Evolutionary conservation across 2,113 vertebrate species (phyloP), one percentile per base, ranked within the genome.

Genomic region (Salvelinus alpinus): DNA sequence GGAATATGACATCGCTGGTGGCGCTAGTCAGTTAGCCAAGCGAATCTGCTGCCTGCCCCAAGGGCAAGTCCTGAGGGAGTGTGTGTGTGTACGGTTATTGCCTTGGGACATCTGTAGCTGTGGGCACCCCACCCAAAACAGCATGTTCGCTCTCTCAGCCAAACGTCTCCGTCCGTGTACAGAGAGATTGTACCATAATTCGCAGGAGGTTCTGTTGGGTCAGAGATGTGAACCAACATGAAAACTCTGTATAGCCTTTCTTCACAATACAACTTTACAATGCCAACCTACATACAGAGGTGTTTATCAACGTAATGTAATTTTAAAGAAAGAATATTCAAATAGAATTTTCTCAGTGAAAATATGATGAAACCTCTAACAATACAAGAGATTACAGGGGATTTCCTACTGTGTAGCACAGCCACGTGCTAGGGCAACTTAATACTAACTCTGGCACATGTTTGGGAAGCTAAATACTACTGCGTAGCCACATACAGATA

Each of bases 341-440:
- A 77, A 78, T 18, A 78, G 69, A 62, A 73, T 86, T 74, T 74
- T 31, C 25, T 66, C 64, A 78, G 84, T 83, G 34, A 72, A 69
- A 78, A 82, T 72, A 60, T 22, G 57, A 65, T 65, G 62, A 84
- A 80, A 79, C 25, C 73, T 75, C 14, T 3, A 75, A 77, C 57
- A 79, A 51, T 59, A 81, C 77, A 89, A 87, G 73, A 88, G 88
- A 91, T 91, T 91, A 91, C 38, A 74, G 74, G 64, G 88, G 86
- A 87, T 92, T 91, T 90, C 72, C 72, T 71, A 80, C 60, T 22
- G 74, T 71, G 7, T 71, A 80, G 77, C 73, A 67, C 74, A 72
- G 80, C 74, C 80, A 78, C 82, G 78, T 86, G 83, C 78, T 82
- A 72, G 70, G 67, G 57, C 72, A 70, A 44, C 38, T 44, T 12